Percentiles rank a stretch among this genome's conserved stretches.
These are phyloP conservation scores for Danio aesculapii DNA, from an alignment of 2,797 vertebrate genomes.

Conservation along the genomic window DNA sequence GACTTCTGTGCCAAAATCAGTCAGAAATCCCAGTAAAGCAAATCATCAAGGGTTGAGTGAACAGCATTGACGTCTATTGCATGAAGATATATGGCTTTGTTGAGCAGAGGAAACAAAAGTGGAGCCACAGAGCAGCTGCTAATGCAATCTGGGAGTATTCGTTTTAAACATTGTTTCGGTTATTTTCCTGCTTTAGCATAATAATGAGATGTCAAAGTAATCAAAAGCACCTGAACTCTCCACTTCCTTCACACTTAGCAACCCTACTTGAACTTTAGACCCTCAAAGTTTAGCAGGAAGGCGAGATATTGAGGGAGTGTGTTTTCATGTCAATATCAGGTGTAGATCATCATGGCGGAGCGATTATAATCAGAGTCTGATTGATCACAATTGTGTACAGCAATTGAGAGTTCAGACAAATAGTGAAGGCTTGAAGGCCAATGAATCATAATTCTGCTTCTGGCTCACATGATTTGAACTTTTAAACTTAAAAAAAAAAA, in stretches of 20 bases:
- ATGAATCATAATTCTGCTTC: neutral
- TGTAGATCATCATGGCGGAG: neutral
- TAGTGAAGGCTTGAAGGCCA: neutral
- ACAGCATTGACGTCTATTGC: conserved; percentile 21
- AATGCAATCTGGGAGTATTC: conserved; percentile 65
- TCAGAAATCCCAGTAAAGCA: conserved; percentile 44
- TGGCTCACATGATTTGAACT: neutral
- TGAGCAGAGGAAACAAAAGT: conserved; percentile 11
- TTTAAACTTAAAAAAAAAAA: neutral
- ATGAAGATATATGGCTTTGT: conserved; percentile 7
- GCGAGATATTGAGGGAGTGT: neutral
- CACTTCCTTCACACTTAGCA: conserved; percentile 62
- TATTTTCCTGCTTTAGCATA: conserved; percentile 57
- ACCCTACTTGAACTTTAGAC: conserved; percentile 58
- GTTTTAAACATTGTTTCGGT: conserved; percentile 59
- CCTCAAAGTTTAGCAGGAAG: conserved; percentile 51
- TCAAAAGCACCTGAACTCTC: conserved; percentile 72
- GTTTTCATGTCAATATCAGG: conserved; percentile 24
- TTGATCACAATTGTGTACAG: neutral
- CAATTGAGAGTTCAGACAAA: conserved; percentile 13
- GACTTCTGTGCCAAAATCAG: neutral
- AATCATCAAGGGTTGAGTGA: conserved; percentile 13
- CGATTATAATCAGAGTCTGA: conserved; percentile 26
- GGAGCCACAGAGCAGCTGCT: conserved; percentile 56
- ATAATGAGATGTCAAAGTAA: conserved; percentile 69